A percentile compares a stretch with the other conserved stretches of the same genome.
Evolutionary conservation across 2,888 invertebrate species (phyloP).

Genomic region (Scaptomyza cyrtandrae): DNA sequence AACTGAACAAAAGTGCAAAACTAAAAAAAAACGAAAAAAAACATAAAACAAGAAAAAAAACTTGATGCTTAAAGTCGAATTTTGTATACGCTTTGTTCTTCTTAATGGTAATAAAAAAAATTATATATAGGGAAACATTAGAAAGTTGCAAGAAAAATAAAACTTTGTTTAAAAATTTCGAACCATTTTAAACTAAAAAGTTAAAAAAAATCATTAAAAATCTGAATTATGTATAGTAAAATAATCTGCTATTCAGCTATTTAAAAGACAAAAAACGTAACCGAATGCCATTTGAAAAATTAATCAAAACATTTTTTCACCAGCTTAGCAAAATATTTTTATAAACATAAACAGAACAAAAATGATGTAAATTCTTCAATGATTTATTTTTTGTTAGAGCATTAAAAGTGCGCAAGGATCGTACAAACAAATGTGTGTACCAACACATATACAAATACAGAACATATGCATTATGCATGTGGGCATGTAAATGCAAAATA

Average conservation of each 20-base stretch:
- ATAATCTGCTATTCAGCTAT: too few relatives aligned
- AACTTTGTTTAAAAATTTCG: too few relatives aligned
- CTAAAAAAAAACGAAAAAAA: conserved; percentile 27
- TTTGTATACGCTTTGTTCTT: not conserved
- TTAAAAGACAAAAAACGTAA: too few relatives aligned
- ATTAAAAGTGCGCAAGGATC: conserved; percentile 19
- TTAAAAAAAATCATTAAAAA: too few relatives aligned
- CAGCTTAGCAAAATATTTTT: too few relatives aligned
- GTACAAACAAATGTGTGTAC: not conserved
- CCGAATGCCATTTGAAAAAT: too few relatives aligned
- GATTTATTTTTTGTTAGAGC: conserved; percentile 20
- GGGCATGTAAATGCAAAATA: conserved; percentile 76
- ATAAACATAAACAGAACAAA: not conserved
- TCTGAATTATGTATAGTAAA: too few relatives aligned
- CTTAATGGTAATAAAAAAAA: too few relatives aligned
- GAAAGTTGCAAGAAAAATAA: too few relatives aligned
- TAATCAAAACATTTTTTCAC: too few relatives aligned
- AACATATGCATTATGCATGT: conserved; percentile 73
- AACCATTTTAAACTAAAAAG: too few relatives aligned
- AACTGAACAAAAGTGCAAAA: conserved; percentile 22
- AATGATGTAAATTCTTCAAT: not conserved
- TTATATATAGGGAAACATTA: too few relatives aligned
- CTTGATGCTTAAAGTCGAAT: not conserved
- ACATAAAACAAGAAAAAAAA: conserved; percentile 7
- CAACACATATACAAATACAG: conserved; percentile 11